Evolutionary conservation across 2,113 vertebrate genomes (phyloP).

Genomic region (Eulemur rufifrons): DNA sequence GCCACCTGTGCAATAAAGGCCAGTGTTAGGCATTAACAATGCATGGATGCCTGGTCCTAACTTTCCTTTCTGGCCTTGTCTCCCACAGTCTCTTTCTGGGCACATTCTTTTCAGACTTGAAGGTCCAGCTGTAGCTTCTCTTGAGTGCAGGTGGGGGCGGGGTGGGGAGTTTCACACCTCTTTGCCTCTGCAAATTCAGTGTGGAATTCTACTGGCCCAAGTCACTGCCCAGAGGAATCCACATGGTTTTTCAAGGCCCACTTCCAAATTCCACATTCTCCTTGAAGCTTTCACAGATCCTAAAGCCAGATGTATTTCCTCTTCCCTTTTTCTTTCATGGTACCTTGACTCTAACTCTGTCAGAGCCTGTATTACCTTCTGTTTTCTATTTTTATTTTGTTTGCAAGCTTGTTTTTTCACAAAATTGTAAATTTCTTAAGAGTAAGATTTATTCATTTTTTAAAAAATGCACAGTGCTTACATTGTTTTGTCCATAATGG

Average conservation of each 20-base stretch:
- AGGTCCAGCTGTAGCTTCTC: background rate
- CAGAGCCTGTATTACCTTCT: background rate
- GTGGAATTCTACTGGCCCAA: constrained; percentile 60
- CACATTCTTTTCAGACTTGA: background rate
- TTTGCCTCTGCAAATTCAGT: background rate
- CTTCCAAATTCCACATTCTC: constrained; percentile 57
- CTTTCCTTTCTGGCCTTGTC: background rate
- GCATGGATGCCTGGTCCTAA: background rate
- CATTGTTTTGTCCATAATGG: background rate
- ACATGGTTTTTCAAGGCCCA: constrained; percentile 28
- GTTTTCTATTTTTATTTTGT: background rate
- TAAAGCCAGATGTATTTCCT: background rate
- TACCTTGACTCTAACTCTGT: background rate
- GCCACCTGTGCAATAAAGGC: background rate
- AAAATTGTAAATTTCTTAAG: background rate
- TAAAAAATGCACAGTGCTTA: background rate
- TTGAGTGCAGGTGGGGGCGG: background rate
- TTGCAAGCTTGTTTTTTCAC: background rate
- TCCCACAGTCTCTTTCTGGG: background rate
- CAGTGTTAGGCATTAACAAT: background rate
- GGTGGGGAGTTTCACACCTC: background rate
- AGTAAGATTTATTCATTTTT: background rate
- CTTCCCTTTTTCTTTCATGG: background rate
- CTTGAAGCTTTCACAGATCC: constrained; percentile 44
- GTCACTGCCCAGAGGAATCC: constrained; percentile 57